Evolutionary conservation across 2,113 vertebrate species (phyloP).

Genomic region (Rattus norvegicus): GRCr8 NC_086022.1:71617501-71618000

Average conservation of each 20-base stretch:
- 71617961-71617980: too few species aligned
- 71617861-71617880: rapidly evolving
- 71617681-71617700: neutral
- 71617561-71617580: rapidly evolving
- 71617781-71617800: neutral
- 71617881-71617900: too few species aligned
- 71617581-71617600: too few species aligned
- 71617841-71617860: too few species aligned
- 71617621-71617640: neutral
- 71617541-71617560: neutral
- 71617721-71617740: neutral
- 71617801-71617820: rapidly evolving
- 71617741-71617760: neutral
- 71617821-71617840: rapidly evolving
- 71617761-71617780: neutral
- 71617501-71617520: neutral
- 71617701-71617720: neutral
- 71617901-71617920: neutral
- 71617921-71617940: rapidly evolving
- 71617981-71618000: rapidly evolving
- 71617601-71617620: neutral
- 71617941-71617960: rapidly evolving
- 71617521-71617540: neutral
- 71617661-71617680: too few species aligned
- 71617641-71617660: neutral